phyloP scores from a whole-genome alignment of 2,113 vertebrate genomes.

The Galeopterus variegatus region DNA sequence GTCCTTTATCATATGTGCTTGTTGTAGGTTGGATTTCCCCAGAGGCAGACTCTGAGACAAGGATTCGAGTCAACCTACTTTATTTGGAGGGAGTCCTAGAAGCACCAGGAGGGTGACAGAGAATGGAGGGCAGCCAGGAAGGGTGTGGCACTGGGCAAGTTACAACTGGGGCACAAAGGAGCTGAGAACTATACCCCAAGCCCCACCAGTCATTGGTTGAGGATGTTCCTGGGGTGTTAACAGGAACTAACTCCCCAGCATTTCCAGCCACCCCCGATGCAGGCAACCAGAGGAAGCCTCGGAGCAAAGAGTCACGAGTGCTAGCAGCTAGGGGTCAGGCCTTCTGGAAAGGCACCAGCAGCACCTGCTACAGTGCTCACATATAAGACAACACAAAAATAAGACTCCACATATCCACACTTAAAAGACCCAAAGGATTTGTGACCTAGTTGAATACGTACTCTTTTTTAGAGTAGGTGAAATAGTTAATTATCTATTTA shows the following conservation, averaged over 20 bases:
- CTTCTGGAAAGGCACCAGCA: not conserved
- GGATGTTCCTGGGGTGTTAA: not conserved
- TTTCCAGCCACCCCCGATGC: not conserved
- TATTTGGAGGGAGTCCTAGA: not conserved
- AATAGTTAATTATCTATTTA: slow-evolving; percentile 7
- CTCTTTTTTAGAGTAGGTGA: not conserved
- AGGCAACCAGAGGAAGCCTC: not conserved
- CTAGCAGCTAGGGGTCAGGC: not conserved
- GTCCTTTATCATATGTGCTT: not conserved
- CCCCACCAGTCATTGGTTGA: not conserved
- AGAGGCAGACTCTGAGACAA: not conserved
- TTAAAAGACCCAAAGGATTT: not conserved
- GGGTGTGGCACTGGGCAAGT: too few species aligned
- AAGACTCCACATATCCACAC: not conserved
- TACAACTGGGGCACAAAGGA: not conserved
- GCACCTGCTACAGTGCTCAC: not conserved
- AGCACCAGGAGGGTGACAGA: not conserved
- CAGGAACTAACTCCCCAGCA: not conserved
- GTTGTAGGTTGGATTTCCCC: not conserved
- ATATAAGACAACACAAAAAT: not conserved
- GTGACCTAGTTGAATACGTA: not conserved
- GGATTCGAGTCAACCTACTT: not conserved
- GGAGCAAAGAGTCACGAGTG: not conserved
- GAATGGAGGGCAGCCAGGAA: not conserved
- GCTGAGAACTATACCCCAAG: not conserved